Evolutionary conservation across 2,888 invertebrate species (phyloP).

Genomic region (Priocnemis perturbator): DNA sequence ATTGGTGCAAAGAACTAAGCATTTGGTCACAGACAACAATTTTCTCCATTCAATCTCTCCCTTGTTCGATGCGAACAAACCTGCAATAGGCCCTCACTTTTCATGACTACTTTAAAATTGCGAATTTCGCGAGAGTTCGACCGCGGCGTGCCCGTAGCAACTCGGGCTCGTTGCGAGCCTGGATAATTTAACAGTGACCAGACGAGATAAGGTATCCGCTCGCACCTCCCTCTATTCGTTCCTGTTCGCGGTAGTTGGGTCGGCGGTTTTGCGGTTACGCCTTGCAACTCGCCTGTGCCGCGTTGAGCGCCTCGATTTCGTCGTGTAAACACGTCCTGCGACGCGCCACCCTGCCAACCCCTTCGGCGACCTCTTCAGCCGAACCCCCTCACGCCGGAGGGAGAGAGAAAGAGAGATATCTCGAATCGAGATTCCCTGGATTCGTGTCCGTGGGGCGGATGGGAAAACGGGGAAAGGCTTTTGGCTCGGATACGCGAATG

Average conservation of each 20-base stretch:
- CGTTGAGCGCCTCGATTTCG: constrained; percentile 38
- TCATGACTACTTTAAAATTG: constrained; percentile 11
- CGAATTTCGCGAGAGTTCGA: constrained; percentile 19
- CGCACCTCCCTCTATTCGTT: no score
- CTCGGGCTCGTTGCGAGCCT: constrained; percentile 29
- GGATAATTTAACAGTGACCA: constrained; percentile 64
- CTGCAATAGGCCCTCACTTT: no score
- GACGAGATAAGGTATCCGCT: constrained; percentile 61
- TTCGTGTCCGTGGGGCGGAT: not conserved
- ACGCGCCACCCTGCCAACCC: constrained; percentile 23
- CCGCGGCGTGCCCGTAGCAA: constrained; percentile 10
- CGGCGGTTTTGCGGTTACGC: constrained; percentile 53
- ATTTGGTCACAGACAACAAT: no score
- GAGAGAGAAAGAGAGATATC: no score
- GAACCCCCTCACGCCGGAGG: not conserved
- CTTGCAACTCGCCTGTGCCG: constrained; percentile 40
- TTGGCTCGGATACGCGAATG: constrained; percentile 6
- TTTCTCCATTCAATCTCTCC: no score
- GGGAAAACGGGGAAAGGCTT: constrained; percentile 10
- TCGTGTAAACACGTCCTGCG: constrained; percentile 49
- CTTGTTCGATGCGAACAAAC: no score
- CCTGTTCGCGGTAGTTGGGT: constrained; percentile 47
- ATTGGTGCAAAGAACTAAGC: no score
- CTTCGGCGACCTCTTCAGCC: no score
- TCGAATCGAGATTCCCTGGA: constrained; percentile 36